Evolutionary conservation across 2,113 vertebrate genomes (phyloP), one percentile per base, ranked within the genome.

Genomic region (Monarcha castaneiventris): DNA sequence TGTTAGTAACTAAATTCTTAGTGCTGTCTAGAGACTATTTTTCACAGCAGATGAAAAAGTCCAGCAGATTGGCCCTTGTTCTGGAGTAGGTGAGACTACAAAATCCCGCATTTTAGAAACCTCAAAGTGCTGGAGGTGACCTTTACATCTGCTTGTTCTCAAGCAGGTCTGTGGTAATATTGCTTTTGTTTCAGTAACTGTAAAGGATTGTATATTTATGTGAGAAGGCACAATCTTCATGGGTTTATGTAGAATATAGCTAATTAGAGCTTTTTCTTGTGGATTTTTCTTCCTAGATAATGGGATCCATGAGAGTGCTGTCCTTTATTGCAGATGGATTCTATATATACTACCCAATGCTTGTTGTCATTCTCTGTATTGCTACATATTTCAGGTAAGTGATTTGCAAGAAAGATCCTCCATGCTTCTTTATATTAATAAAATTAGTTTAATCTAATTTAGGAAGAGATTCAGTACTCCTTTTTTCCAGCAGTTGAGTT

Each of bases 331-430:
- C 99, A 77, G 98, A 99, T 97, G 99, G 98, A 22, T 99, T 99
- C 97, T 99, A 99, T 95, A 99, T 99, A 91, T 99, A 99, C 94
- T 99, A 99, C 89, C 99, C 99, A 59, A 99, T 99, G 98, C 97
- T 99, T 91, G 98, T 99, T 32, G 98, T 99, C 78, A 98, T 99
- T 96, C 99, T 99, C 56, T 99, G 99, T 95, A 98, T 99, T 91
- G 98, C 99, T 58, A 99, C 99, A 7, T 99, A 98, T 92, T 99
- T 98, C 94, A 99, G 98, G 99, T 99, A 96, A 97, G 96, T 84
- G 46, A 67, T 63, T 54, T 79, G 13, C 13, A 59, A 33, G n/a
- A 25, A 6, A 62, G 13, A 52, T 75, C 11, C 3, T 78, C 18
- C 3, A 2, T n/a, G 16, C 55, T 89, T 93, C 44, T 84, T 92